Base-by-base conservation (phyloP, 2,797 vertebrate species). In the Enteromius trimaculatus region DNA sequence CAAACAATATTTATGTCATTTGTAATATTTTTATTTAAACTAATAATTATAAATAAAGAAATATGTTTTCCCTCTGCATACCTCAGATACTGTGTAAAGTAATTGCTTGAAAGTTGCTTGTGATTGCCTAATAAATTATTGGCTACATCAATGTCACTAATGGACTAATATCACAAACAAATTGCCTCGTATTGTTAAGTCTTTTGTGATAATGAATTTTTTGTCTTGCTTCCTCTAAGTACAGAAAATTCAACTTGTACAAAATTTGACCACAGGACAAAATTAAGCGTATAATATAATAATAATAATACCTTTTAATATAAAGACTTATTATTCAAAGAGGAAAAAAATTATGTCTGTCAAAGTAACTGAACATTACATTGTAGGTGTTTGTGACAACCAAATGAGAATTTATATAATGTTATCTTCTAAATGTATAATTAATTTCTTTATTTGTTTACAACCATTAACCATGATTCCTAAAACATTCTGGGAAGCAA, bases 1-100 rank as follows among this genome's bases (percentile, higher is more conserved):
- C 83, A 60, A 77, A 23, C 77, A 14, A 49, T 80, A 58, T 88
- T 85, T 88, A 88, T 78, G 19, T 62, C 9, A 34, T 74, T 83
- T 76, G 58, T 64, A 83, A 65, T 88, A 71, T 85, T 86, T 85
- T 72, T 88, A 88, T 88, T 86, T 86, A 88, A 88, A 71, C 21
- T 70, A 37, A 49, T 68, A 69, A 70, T 85, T 71, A 71, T 77
- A 29, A 76, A 37, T 65, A 66, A 85, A 85, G 65, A 9, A 42
- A 55, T 71, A 68, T 44, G 17, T 44, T 55, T 23, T 44, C 8
- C 17, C 31, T 64, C 1, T 71, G n/a, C 1, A 13, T 65, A 34
- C 17, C 23, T 74, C 13, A 6, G 34, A 11, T 78, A 29, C 29
- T 11, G 11, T 64, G 19, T 13, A 70, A 21, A n/a, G 10, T 1